Evolutionary conservation across 2,797 vertebrate genomes (phyloP).

Genomic region (Telmatherina bonti): DNA sequence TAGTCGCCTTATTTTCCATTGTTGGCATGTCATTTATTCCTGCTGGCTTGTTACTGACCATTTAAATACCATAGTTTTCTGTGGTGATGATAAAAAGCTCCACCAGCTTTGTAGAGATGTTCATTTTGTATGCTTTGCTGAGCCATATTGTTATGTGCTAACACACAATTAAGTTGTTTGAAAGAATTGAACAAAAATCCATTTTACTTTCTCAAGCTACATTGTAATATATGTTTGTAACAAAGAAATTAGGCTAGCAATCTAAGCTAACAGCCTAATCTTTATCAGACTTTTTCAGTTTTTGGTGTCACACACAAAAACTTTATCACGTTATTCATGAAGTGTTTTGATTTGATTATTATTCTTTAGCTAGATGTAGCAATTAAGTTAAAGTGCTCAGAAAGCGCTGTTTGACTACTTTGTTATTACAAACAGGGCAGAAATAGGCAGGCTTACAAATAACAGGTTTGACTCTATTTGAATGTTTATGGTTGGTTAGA

Average conservation of each 20-base stretch:
- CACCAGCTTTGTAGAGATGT: not conserved
- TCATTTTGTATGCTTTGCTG: not conserved
- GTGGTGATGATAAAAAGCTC: not conserved
- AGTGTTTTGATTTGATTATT: not conserved
- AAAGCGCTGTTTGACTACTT: not conserved
- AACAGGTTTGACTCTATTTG: not conserved
- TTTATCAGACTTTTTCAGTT: not conserved
- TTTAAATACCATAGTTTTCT: not conserved
- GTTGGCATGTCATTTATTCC: no score
- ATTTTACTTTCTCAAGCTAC: not conserved
- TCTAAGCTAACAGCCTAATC: fast-evolving
- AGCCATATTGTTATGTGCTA: not conserved
- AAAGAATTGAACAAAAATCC: not conserved
- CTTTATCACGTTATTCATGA: not conserved
- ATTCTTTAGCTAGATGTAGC: not conserved
- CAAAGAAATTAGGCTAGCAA: no score
- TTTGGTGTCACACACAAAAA: not conserved
- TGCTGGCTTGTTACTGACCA: not conserved
- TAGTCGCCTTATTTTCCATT: not conserved
- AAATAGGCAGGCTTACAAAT: not conserved
- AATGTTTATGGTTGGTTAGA: not conserved
- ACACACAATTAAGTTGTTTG: not conserved
- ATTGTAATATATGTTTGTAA: no score
- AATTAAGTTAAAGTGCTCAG: not conserved
- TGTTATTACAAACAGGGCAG: constrained; percentile 3